Evolutionary conservation across 2,888 invertebrate genomes (phyloP).

Genomic region (Lasioglossum vierecki): DNA sequence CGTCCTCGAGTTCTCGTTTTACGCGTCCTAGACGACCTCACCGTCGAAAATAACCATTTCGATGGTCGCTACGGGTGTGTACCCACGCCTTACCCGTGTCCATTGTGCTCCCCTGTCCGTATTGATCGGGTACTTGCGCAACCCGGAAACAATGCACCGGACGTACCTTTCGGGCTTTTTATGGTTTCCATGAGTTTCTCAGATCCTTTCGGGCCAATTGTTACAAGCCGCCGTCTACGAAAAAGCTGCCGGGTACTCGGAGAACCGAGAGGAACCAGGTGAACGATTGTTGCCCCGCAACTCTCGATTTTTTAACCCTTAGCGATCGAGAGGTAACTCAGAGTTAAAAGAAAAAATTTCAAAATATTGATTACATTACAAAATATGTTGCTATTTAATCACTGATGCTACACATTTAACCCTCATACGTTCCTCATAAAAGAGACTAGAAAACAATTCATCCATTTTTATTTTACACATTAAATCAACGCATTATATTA

Average conservation of each 20-base stretch:
- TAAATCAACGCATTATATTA: too few relatives aligned
- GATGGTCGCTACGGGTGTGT: slow-evolving; percentile 61
- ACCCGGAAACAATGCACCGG: slow-evolving; percentile 58
- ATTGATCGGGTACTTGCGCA: slow-evolving; percentile 47
- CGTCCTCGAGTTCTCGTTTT: slow-evolving; percentile 80
- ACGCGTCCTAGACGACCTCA: slow-evolving; percentile 81
- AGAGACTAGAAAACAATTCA: too few relatives aligned
- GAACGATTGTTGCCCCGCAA: neutral
- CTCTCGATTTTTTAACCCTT: neutral
- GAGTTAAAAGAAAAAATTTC: too few relatives aligned
- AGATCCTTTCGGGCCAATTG: neutral
- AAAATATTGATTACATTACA: too few relatives aligned
- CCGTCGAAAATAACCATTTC: slow-evolving; percentile 80
- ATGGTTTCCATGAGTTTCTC: neutral
- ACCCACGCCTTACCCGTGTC: slow-evolving; percentile 41
- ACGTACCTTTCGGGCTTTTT: neutral
- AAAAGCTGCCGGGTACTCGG: neutral
- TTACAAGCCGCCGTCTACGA: neutral
- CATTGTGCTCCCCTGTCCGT: slow-evolving; percentile 49
- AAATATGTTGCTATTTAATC: too few relatives aligned
- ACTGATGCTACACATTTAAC: too few relatives aligned
- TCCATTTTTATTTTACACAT: too few relatives aligned
- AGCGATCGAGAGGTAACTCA: too few relatives aligned
- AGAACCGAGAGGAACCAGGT: neutral
- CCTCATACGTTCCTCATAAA: too few relatives aligned